Evolutionary conservation across 2,797 vertebrate genomes (phyloP).

Genomic region (Semaprochilodus insignis): DNA sequence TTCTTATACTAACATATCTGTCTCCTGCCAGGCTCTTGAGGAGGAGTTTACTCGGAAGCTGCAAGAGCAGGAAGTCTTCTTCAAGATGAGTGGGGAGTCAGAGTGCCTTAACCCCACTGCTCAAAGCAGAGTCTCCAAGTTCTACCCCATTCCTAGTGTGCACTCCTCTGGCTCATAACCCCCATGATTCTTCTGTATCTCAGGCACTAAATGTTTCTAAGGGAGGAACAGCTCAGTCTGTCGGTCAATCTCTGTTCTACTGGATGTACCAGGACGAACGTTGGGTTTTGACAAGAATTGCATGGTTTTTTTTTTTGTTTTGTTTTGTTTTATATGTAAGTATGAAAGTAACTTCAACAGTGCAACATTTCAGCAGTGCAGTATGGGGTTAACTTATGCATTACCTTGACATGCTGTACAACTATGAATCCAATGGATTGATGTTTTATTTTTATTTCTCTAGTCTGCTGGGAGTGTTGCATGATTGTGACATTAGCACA

Average conservation of each 20-base stretch:
- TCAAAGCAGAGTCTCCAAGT: constrained; percentile 97
- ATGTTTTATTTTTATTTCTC: constrained; percentile 47
- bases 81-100: constrained; percentile 98
- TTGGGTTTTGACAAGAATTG: not conserved
- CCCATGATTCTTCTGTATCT: not conserved
- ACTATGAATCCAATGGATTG: constrained; percentile 58
- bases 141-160: constrained; percentile 95
- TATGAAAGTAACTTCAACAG: constrained; percentile 2
- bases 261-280: constrained; percentile 8
- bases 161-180: constrained; percentile 89
- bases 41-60: constrained; percentile 97
- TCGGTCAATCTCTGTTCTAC: constrained; percentile 26
- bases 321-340: not conserved
- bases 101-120: constrained; percentile 98
- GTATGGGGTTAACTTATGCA: constrained; percentile 32
- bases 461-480: constrained; percentile 43
- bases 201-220: constrained; percentile 27
- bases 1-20: constrained; percentile 7
- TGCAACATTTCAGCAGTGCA: constrained; percentile 21
- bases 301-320: constrained; percentile 4
- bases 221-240: constrained; percentile 43
- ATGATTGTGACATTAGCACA: constrained; percentile 25
- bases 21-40: constrained; percentile 85
- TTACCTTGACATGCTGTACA: constrained; percentile 34
- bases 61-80: constrained; percentile 98